These are phyloP conservation scores for Rattus rattus DNA, from an alignment of 2,113 vertebrate genomes.

Conservation along the genomic window DNA sequence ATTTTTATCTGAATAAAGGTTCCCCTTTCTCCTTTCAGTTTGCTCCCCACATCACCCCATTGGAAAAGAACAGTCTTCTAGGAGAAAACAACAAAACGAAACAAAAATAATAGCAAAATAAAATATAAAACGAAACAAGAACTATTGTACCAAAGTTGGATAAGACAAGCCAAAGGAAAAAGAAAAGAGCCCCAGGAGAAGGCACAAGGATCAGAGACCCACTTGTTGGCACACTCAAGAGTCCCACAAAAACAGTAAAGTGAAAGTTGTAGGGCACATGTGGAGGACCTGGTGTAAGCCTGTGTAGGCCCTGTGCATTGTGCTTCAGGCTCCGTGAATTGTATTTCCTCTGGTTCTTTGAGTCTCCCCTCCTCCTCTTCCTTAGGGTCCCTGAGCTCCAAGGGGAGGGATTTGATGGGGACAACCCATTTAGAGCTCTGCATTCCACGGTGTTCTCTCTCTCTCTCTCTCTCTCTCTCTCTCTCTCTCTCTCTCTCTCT, in stretches of 20 bases:
- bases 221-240: no score
- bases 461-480: no score
- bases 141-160: not conserved
- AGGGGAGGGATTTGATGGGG: no score
- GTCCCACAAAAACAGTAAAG: not conserved
- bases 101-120: not conserved
- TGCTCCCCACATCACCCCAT: not conserved
- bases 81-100: not conserved
- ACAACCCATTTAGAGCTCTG: not conserved
- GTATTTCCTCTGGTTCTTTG: not conserved
- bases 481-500: no score
- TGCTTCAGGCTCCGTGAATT: not conserved
- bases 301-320: not conserved
- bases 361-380: not conserved
- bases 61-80: not conserved
- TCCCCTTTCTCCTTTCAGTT: not conserved
- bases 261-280: not conserved
- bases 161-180: not conserved
- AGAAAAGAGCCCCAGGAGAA: not conserved
- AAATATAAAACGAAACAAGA: not conserved
- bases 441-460: not conserved
- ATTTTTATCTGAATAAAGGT: not conserved
- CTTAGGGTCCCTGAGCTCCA: not conserved
- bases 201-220: not conserved
- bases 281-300: not conserved